Conservation (phyloP, 2,888 invertebrate species). For the Synergus laeviventris region DNA sequence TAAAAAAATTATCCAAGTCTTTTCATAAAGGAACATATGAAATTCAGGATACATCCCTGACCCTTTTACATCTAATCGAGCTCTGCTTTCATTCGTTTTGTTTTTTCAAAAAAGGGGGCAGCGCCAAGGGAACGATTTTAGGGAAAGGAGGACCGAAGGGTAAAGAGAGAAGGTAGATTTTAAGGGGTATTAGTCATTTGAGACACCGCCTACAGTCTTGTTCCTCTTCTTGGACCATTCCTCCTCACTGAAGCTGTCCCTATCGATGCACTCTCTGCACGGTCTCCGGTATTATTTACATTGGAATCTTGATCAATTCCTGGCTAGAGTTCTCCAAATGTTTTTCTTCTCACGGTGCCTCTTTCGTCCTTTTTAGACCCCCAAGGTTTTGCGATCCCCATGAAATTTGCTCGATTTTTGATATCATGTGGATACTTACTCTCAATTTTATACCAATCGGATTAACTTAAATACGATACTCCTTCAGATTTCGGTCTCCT, state of each 20-base stretch:
- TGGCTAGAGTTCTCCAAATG: conserved; percentile 38
- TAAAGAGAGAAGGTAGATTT: conserved; percentile 27
- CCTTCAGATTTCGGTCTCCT: background rate
- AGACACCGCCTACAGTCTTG: conserved; percentile 38
- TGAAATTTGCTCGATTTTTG: conserved; percentile 35
- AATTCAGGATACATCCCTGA: conserved; percentile 42
- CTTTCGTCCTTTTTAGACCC: conserved; percentile 24
- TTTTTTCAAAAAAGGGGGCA: conserved; percentile 1
- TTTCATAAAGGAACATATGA: conserved; percentile 12
- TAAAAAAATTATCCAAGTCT: background rate
- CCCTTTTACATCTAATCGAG: conserved; percentile 33
- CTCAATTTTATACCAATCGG: conserved; percentile 33
- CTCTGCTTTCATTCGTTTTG: conserved; percentile 32
- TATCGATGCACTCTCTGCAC: conserved; percentile 34
- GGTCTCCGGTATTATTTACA: conserved; percentile 54
- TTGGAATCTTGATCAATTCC: conserved; percentile 57
- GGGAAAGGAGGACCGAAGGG: conserved; percentile 18
- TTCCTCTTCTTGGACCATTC: conserved; percentile 48
- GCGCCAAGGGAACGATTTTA: conserved; percentile 22
- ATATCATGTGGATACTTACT: conserved; percentile 32
- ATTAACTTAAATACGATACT: conserved; percentile 22
- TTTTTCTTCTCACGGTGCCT: conserved; percentile 47
- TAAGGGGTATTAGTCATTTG: conserved; percentile 41
- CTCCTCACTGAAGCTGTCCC: conserved; percentile 34
- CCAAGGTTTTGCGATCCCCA: conserved; percentile 22